Evolutionary conservation across 2,797 vertebrate species (phyloP).

Genomic region (Enteromius thamalakanensis): DNA sequence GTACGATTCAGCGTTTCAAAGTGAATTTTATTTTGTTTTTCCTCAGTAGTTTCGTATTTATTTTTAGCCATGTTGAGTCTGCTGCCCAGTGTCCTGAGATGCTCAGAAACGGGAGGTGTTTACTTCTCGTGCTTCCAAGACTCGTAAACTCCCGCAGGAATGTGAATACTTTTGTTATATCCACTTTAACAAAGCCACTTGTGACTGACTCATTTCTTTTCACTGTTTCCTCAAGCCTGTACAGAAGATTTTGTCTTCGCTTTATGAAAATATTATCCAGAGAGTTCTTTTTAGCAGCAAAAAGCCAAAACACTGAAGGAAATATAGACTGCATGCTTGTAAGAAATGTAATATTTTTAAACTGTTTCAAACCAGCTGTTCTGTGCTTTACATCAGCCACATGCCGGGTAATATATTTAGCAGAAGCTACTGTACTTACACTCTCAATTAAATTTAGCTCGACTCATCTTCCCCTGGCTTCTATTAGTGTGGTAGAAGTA

Average conservation of each 20-base stretch:
- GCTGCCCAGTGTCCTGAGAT: slow-evolving; percentile 44
- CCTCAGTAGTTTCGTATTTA: slow-evolving; percentile 31
- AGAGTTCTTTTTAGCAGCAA: not conserved
- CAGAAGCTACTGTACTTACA: slow-evolving; percentile 54
- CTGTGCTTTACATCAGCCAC: slow-evolving; percentile 41
- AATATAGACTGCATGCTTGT: slow-evolving; percentile 17
- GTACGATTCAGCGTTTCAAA: slow-evolving; percentile 39
- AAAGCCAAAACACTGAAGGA: slow-evolving; percentile 20
- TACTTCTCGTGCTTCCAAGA: slow-evolving; percentile 43
- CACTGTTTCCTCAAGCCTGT: slow-evolving; percentile 12
- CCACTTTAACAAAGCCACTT: slow-evolving; percentile 38
- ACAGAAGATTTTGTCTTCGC: not conserved
- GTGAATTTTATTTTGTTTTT: slow-evolving; percentile 43
- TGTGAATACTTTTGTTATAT: slow-evolving; percentile 45
- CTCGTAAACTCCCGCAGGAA: slow-evolving; percentile 50
- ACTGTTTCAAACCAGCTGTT: slow-evolving; percentile 40
- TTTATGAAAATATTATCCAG: not conserved
- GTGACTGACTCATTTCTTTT: slow-evolving; percentile 39
- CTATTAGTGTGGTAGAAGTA: slow-evolving; percentile 56
- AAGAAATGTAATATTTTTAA: slow-evolving; percentile 8
- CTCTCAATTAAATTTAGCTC: slow-evolving; percentile 70
- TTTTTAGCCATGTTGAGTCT: slow-evolving; percentile 33
- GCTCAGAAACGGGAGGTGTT: slow-evolving; percentile 48
- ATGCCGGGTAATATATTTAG: slow-evolving; percentile 34
- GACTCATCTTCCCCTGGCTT: slow-evolving; percentile 51